These are phyloP conservation scores for Nannoperca obscura DNA, from an alignment of 2,797 vertebrate species.

Conservation along the genomic window DNA sequence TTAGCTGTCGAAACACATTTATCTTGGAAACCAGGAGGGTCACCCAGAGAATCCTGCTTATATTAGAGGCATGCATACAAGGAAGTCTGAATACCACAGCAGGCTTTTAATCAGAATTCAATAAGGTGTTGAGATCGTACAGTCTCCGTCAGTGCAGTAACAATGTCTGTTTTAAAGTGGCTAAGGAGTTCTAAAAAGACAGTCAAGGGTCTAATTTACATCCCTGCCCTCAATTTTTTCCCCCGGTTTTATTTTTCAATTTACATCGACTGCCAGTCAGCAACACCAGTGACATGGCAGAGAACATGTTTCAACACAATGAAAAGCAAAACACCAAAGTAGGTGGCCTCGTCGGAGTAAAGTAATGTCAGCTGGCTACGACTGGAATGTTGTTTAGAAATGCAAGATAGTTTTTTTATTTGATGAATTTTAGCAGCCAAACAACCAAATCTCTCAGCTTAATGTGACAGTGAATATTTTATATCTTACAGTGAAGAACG, in stretches of 20 bases:
- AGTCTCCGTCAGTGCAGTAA: background rate
- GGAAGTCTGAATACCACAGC: slow-evolving; percentile 11
- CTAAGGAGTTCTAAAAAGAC: background rate
- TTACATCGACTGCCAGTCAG: background rate
- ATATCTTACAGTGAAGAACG: background rate
- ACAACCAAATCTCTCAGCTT: background rate
- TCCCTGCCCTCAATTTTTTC: background rate
- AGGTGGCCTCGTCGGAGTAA: background rate
- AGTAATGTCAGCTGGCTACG: slow-evolving; percentile 1
- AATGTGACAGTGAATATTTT: background rate
- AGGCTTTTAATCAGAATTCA: slow-evolving; percentile 30
- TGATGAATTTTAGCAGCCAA: background rate
- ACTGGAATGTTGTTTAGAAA: background rate
- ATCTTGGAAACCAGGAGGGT: slow-evolving; percentile 62
- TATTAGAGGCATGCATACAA: slow-evolving; percentile 29
- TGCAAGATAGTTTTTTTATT: background rate
- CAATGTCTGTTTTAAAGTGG: background rate
- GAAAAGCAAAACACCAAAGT: background rate
- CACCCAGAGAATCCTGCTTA: slow-evolving; percentile 42
- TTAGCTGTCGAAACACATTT: slow-evolving; percentile 77
- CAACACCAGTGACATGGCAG: background rate
- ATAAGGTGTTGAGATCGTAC: slow-evolving; percentile 8
- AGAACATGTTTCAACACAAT: background rate
- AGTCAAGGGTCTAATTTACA: background rate
- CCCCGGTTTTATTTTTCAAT: background rate